These are phyloP conservation scores for Leptura quadrifasciata DNA, from an alignment of 2,888 invertebrate genomes.

Conservation along the genomic window DNA sequence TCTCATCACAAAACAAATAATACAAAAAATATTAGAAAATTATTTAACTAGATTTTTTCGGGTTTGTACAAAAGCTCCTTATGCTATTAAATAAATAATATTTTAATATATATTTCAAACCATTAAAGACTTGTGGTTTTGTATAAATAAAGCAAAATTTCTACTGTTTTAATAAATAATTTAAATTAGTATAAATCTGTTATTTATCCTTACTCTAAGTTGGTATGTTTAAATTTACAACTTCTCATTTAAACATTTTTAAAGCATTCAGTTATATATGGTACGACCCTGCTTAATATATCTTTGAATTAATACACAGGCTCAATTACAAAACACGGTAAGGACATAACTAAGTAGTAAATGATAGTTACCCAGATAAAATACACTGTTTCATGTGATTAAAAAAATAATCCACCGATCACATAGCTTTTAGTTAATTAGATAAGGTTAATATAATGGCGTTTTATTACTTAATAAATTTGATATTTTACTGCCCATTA, in stretches of 20 bases:
- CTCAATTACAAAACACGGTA: background rate
- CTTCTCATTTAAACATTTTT: background rate
- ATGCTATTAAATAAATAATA: too few species aligned
- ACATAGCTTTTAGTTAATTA: conserved; percentile 15
- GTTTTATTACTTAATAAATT: conserved; percentile 1
- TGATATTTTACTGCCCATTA: background rate
- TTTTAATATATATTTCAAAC: too few species aligned
- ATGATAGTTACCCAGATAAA: background rate
- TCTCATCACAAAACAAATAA: too few species aligned
- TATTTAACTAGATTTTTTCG: too few species aligned
- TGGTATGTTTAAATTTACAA: background rate
- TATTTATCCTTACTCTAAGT: too few species aligned
- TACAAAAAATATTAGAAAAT: too few species aligned
- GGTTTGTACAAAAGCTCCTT: too few species aligned
- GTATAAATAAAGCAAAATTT: too few species aligned
- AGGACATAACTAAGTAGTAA: background rate
- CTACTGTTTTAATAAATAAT: too few species aligned
- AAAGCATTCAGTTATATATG: background rate
- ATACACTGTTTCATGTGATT: background rate
- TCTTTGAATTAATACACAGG: background rate
- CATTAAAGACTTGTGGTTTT: too few species aligned
- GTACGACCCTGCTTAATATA: background rate
- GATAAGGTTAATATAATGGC: background rate
- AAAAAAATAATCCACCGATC: background rate
- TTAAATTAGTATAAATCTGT: too few species aligned